Percentiles rank a stretch among this genome's conserved stretches.
These are phyloP conservation scores for Ellobium chinense DNA, from an alignment of 2,888 invertebrate species.

Conservation along the genomic window DNA sequence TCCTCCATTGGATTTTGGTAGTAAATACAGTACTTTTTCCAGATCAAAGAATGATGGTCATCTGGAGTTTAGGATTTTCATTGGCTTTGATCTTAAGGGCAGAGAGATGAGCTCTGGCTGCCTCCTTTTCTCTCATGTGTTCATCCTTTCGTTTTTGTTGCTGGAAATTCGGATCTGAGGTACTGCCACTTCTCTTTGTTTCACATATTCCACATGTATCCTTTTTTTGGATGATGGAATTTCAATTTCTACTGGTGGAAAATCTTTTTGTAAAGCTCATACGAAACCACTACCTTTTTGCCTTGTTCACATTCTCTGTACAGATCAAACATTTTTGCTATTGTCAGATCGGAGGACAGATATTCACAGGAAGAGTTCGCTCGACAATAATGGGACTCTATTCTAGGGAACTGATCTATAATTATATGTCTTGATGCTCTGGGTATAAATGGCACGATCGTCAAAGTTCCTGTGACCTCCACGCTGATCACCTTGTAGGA, in stretches of 20 bases:
- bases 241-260: neutral
- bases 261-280: neutral
- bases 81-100: neutral
- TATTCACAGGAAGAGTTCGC: neutral
- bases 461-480: neutral
- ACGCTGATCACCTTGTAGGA: neutral
- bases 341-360: neutral
- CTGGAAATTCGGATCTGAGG: neutral
- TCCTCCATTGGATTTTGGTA: neutral
- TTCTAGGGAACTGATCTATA: neutral
- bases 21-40: neutral
- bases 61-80: neutral
- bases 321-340: neutral
- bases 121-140: neutral
- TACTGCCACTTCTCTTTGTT: neutral
- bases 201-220: neutral
- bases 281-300: neutral
- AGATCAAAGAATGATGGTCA: neutral
- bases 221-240: neutral
- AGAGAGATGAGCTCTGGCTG: neutral
- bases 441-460: neutral
- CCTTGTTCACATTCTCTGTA: neutral
- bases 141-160: neutral
- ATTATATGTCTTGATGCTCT: neutral
- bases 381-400: neutral